Percentiles rank a stretch among this genome's conserved stretches.
These are phyloP conservation scores for Drosophila funebris DNA, from an alignment of 1,140 invertebrate genomes.

Conservation along the genomic window DNA sequence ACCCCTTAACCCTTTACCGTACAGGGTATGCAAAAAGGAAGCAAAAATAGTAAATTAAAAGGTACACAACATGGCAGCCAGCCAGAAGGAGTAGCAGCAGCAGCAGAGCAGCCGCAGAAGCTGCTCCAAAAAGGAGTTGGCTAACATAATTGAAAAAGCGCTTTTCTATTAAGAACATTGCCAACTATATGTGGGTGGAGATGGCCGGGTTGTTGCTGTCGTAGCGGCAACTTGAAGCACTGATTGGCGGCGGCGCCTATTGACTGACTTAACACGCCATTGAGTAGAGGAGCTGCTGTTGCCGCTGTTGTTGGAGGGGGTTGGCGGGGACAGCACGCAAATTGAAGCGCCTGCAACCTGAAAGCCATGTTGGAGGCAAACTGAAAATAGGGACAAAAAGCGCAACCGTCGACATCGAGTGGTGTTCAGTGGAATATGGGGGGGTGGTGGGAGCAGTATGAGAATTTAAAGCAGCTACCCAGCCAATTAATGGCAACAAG, in stretches of 20 bases:
- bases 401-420: slow-evolving; percentile 31
- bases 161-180: slow-evolving; percentile 79
- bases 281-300: slow-evolving; percentile 54
- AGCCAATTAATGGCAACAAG: slow-evolving; percentile 71
- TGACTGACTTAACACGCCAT: slow-evolving; percentile 82
- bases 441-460: slow-evolving; percentile 11
- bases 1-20: not conserved
- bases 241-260: slow-evolving; percentile 80
- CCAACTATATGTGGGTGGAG: not conserved
- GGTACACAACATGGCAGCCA: slow-evolving; percentile 69
- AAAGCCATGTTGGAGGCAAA: slow-evolving; percentile 18
- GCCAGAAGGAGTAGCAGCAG: slow-evolving; percentile 18
- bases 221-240: slow-evolving; percentile 63
- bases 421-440: not conserved
- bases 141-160: slow-evolving; percentile 80
- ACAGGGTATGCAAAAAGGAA: slow-evolving; percentile 25
- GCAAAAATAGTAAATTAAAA: slow-evolving; percentile 80
- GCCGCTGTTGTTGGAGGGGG: not conserved
- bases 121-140: slow-evolving; percentile 75
- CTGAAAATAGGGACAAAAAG: slow-evolving; percentile 28
- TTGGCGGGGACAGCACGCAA: slow-evolving; percentile 45
- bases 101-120: slow-evolving; percentile 32
- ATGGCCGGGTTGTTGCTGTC: slow-evolving; percentile 13
- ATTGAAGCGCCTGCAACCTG: too few relatives aligned
- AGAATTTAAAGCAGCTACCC: slow-evolving; percentile 58